Base-by-base conservation (phyloP, 2,113 vertebrate species). In the Poeciliopsis prolifica region DNA sequence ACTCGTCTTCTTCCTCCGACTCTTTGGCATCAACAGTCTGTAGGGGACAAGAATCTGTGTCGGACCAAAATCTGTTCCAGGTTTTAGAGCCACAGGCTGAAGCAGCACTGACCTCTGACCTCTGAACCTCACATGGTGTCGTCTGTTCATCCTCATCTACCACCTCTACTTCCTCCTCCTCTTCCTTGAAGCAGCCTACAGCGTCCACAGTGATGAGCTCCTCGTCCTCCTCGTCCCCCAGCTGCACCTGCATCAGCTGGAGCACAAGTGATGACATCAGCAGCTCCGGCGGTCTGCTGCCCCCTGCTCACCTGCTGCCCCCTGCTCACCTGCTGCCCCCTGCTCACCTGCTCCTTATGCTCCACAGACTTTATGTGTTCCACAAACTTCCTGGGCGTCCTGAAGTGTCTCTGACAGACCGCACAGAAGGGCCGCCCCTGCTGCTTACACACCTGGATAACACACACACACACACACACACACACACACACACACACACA, bases 151-250 rank as follows among this genome's bases (percentile, higher is more conserved):
- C 95, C 0, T 14, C 72, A 1, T 33, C 65, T 15, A 67, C 63
- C 1, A 72, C 79, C 11, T 29, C 70, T 0, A 93, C 94, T 3
- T 79, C 83, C 26, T 79, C 80, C 0, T 94, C 95, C 1, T 96
- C 96, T 4, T 94, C 96, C 89, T 98, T 94, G 40, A 98, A 99
- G 91, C 98, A 99, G 78, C 97, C 97, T 26, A 98, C 93, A 0
- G 97, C 97, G 22, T 99, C 97, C 79, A 99, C 95, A 0, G 97
- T 99, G 92, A 99, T 99, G 70, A 99, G 94, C 78, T 98, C 97
- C 82, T 99, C 97, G 80, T 98, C 97, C 22, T 97, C 95, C 35
- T 90, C 89, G 0, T 95, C 93, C 66, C 90, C 24, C 71, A 69
- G 71, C 29, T 51, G 67, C 67, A 80, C 78, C 78, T 80, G 62